These are phyloP conservation scores for Amaurobius ferox DNA, from an alignment of 2,888 invertebrate genomes.

Conservation along the genomic window DNA sequence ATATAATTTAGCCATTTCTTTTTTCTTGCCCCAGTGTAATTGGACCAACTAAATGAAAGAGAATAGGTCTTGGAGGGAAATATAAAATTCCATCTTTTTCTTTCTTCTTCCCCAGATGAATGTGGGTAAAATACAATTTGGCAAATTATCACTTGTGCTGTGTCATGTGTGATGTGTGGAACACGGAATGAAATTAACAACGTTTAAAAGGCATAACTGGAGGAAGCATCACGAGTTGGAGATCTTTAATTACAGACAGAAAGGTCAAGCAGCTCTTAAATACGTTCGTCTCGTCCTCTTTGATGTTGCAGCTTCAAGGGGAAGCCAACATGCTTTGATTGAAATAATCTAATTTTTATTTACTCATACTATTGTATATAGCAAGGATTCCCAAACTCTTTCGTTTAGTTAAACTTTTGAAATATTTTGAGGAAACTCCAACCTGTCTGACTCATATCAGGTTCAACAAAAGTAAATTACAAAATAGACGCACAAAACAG, in stretches of 20 bases:
- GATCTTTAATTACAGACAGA: background rate
- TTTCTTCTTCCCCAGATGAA: background rate
- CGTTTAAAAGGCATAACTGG: constrained; percentile 23
- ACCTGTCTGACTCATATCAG: too few relatives aligned
- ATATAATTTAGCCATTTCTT: background rate
- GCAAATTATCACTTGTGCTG: constrained; percentile 49
- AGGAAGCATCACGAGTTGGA: background rate
- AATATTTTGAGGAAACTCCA: too few relatives aligned
- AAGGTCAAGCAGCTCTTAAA: background rate
- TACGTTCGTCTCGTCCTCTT: too few relatives aligned
- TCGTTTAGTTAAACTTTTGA: too few relatives aligned
- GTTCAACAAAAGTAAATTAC: too few relatives aligned
- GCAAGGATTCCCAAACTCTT: too few relatives aligned
- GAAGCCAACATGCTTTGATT: too few relatives aligned
- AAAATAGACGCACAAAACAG: too few relatives aligned
- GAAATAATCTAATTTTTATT: too few relatives aligned
- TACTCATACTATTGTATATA: too few relatives aligned
- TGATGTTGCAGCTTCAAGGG: too few relatives aligned
- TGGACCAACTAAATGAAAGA: constrained; percentile 21
- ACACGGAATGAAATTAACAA: constrained; percentile 24
- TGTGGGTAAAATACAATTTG: constrained; percentile 26
- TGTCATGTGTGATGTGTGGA: constrained; percentile 6
- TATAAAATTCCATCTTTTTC: background rate
- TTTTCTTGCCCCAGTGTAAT: background rate
- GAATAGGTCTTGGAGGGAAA: background rate